phyloP scores from a whole-genome alignment of 2,888 invertebrate genomes.

The Drosophila neotestacea region DNA sequence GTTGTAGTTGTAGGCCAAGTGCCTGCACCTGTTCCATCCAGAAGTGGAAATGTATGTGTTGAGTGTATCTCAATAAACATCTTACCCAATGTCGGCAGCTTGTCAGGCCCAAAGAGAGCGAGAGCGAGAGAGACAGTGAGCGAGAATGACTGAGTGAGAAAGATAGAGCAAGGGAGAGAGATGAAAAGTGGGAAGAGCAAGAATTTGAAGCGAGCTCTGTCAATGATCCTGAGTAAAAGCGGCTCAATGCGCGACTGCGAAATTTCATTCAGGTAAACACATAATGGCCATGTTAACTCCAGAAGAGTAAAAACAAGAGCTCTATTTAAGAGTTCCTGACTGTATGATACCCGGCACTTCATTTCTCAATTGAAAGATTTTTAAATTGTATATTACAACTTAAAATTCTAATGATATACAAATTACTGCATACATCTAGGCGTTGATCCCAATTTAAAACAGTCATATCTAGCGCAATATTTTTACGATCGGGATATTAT shows the following conservation, averaged over 20 bases:
- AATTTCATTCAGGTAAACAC: constrained; percentile 54
- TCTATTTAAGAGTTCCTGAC: background rate
- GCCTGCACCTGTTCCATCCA: constrained; percentile 58
- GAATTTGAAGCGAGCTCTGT: constrained; percentile 36
- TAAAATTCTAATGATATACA: background rate
- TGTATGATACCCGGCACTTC: background rate
- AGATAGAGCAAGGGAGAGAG: background rate
- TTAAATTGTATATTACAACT: no score
- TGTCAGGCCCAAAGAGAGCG: constrained; percentile 2
- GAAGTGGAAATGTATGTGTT: constrained; percentile 38
- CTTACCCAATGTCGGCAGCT: constrained; percentile 17
- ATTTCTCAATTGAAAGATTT: no score
- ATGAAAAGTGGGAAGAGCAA: constrained; percentile 1
- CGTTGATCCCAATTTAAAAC: background rate
- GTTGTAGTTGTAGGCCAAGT: constrained; percentile 40
- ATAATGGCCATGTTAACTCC: constrained; percentile 48
- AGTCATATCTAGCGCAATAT: no score
- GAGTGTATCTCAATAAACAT: constrained; percentile 46
- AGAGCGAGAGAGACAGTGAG: constrained; percentile 5
- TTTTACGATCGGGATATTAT: no score
- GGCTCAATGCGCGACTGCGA: constrained; percentile 40
- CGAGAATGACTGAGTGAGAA: background rate
- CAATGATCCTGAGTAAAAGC: constrained; percentile 54
- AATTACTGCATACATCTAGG: background rate
- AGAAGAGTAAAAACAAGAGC: constrained; percentile 35